These are phyloP conservation scores for Cassiopea xamachana DNA, from an alignment of 30 jellyfish, hydroid and myxozoan genomes.

Conservation along the genomic window DNA sequence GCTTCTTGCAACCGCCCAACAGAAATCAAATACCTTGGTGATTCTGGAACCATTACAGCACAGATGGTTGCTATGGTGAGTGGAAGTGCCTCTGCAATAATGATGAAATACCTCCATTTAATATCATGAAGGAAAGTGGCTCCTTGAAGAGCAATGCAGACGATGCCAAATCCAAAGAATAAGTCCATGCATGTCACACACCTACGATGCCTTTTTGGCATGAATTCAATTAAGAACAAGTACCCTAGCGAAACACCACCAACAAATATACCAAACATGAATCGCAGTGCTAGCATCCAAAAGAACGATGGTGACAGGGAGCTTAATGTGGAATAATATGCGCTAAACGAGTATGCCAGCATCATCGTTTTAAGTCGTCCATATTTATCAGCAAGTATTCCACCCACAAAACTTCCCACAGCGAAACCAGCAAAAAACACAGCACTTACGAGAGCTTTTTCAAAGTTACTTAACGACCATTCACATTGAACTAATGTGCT, in stretches of 20 bases:
- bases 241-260: constrained; percentile 77
- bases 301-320: constrained; percentile 65
- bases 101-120: constrained; percentile 66
- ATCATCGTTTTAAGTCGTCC: constrained; percentile 70
- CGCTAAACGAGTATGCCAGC: constrained; percentile 69
- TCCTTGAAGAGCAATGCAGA: constrained; percentile 73
- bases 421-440: constrained; percentile 75
- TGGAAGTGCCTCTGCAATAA: constrained; percentile 74
- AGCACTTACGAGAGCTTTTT: constrained; percentile 63
- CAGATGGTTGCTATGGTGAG: constrained; percentile 57
- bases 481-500: constrained; percentile 68
- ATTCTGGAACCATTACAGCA: constrained; percentile 66
- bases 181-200: constrained; percentile 73
- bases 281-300: constrained; percentile 65
- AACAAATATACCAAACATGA: constrained; percentile 69
- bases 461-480: constrained; percentile 68
- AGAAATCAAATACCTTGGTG: constrained; percentile 69
- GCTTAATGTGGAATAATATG: constrained; percentile 54
- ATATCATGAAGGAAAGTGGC: constrained; percentile 63
- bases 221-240: constrained; percentile 66
- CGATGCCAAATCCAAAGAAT: constrained; percentile 75
- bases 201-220: constrained; percentile 74
- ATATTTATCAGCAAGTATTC: constrained; percentile 66
- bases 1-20: constrained; percentile 62
- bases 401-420: constrained; percentile 67